Conservation (phyloP, 2,113 vertebrate species). For the Anseranas semipalmata region DNA sequence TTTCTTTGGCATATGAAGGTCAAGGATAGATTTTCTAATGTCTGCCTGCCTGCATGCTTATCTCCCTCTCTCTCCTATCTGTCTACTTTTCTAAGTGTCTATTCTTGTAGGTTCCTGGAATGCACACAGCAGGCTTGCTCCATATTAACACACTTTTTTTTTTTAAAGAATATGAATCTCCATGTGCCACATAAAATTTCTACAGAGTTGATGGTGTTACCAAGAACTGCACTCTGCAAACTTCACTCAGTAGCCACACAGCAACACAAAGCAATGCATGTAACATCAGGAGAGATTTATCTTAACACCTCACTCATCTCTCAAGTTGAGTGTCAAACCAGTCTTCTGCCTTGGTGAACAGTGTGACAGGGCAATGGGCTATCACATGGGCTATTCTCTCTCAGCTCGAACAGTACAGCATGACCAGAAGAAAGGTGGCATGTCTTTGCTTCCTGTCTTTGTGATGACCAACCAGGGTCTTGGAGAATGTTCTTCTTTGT, state of each 20-base stretch:
- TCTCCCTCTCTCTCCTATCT: neutral
- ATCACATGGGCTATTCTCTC: neutral
- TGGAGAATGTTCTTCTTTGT: neutral
- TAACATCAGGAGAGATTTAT: neutral
- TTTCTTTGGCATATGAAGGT: slow-evolving; percentile 76
- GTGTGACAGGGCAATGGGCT: neutral
- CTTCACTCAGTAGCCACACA: neutral
- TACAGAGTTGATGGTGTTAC: neutral
- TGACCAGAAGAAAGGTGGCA: neutral
- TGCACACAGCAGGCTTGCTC: neutral
- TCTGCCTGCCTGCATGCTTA: slow-evolving; percentile 7
- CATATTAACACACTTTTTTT: neutral
- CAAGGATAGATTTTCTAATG: slow-evolving; percentile 74
- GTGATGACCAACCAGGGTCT: neutral
- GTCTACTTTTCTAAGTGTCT: neutral
- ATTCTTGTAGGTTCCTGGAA: neutral
- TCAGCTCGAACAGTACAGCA: neutral
- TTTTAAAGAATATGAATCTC: neutral
- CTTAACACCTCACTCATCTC: neutral
- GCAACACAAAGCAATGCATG: neutral
- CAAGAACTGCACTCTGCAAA: neutral
- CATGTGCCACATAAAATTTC: neutral
- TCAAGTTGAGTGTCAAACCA: neutral
- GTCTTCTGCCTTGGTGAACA: neutral
- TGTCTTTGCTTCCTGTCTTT: neutral